Conservation (phyloP, 2,797 vertebrate genomes). For the Gambelia wislizenii region DNA sequence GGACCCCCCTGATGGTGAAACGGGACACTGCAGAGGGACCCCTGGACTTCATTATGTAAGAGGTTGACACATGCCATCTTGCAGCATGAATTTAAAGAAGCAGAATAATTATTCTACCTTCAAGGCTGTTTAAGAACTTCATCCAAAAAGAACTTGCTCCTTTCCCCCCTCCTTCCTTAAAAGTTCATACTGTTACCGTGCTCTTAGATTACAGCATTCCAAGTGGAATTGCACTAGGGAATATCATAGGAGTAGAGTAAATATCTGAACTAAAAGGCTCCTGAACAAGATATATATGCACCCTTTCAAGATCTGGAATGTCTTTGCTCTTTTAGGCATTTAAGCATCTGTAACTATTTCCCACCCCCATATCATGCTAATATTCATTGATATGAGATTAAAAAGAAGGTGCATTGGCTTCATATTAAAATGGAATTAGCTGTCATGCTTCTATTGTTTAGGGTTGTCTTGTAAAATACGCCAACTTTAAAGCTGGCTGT, state of each 20-base stretch:
- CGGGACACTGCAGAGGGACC: conserved; percentile 50
- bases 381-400: not conserved
- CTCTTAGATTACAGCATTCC: conserved; percentile 9
- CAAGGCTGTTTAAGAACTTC: not conserved
- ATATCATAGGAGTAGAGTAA: conserved; percentile 30
- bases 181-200: not conserved
- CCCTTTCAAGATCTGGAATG: not conserved
- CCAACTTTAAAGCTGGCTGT: not conserved
- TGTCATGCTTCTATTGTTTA: not conserved
- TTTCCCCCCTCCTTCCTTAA: not conserved
- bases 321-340: not conserved
- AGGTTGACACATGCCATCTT: conserved; percentile 28
- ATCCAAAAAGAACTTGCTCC: not conserved
- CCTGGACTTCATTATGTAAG: conserved; percentile 37
- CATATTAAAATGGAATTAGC: not conserved
- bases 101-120: conserved; percentile 37
- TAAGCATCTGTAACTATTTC: not conserved
- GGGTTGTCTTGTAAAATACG: not conserved
- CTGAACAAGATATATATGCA: not conserved
- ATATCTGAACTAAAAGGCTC: conserved; percentile 13
- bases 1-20: conserved; percentile 62
- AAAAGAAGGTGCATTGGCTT: not conserved
- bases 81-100: conserved; percentile 31
- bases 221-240: conserved; percentile 20
- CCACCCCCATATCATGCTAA: rapidly evolving